Percentiles rank a stretch among this genome's conserved stretches.
Evolutionary conservation across 2,888 invertebrate genomes (phyloP).

Genomic region (Neelides folsomi): DNA sequence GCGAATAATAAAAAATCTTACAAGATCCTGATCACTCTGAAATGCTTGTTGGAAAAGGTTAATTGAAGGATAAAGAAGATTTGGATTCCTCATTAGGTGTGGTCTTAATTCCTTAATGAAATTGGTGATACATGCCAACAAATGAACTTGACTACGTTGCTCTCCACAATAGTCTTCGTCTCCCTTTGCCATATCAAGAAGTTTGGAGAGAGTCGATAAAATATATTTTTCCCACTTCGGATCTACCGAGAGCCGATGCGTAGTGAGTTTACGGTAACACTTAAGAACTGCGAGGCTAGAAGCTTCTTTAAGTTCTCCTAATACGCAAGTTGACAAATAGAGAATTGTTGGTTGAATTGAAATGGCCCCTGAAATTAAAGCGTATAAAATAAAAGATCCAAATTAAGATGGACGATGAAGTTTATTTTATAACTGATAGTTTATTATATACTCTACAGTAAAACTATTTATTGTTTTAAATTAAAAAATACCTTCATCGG

Average conservation of each 20-base stretch:
- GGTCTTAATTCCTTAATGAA: constrained; percentile 72
- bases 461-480: not conserved
- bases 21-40: constrained; percentile 47
- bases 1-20: constrained; percentile 36
- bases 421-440: too few species aligned
- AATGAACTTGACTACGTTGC: constrained; percentile 65
- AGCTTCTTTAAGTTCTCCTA: constrained; percentile 65
- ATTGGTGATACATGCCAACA: constrained; percentile 76
- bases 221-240: constrained; percentile 65
- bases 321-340: constrained; percentile 77
- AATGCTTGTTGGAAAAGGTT: constrained; percentile 76
- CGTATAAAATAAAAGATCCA: not conserved
- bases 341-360: constrained; percentile 81
- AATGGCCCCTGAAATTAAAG: constrained; percentile 51
- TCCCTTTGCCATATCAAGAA: constrained; percentile 71
- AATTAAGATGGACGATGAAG: too few species aligned
- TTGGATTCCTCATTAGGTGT: constrained; percentile 60
- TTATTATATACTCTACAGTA: too few species aligned
- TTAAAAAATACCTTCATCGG: constrained; percentile 12
- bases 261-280: constrained; percentile 52
- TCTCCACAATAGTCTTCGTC: constrained; percentile 24
- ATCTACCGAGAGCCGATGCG: constrained; percentile 47
- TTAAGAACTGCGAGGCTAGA: constrained; percentile 64
- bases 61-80: constrained; percentile 78
- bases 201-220: constrained; percentile 75